A percentile compares a stretch with the other conserved stretches of the same genome.
These are phyloP conservation scores for Lindbergichthys nudifrons DNA, from an alignment of 2,797 vertebrate genomes.

Conservation along the genomic window DNA sequence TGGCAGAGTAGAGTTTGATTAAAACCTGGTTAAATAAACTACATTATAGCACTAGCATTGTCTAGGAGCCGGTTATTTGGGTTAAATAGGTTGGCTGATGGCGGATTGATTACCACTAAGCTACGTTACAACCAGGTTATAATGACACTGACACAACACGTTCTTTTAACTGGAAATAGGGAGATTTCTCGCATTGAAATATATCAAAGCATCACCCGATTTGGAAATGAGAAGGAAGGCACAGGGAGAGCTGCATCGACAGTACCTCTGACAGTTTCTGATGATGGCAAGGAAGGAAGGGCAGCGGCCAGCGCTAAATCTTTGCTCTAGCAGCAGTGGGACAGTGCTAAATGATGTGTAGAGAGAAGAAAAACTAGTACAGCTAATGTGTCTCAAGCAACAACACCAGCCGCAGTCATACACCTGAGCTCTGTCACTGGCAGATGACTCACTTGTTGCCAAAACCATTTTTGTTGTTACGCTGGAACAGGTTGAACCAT, in stretches of 20 bases:
- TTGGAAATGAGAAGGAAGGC: conserved; percentile 81
- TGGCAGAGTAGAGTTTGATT: conserved; percentile 52
- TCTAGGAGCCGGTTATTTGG: conserved; percentile 51
- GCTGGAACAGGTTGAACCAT: conserved; percentile 38
- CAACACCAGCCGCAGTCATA: conserved; percentile 47
- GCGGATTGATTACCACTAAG: conserved; percentile 55
- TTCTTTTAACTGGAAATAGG: conserved; percentile 36
- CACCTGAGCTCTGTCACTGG: conserved; percentile 42
- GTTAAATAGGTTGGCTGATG: conserved; percentile 46
- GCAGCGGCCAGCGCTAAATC: conserved; percentile 78
- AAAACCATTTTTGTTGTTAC: conserved; percentile 26
- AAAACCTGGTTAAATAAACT: conserved; percentile 52
- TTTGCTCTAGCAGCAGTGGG: conserved; percentile 68
- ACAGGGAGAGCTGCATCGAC: conserved; percentile 77
- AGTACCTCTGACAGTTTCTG: conserved; percentile 50
- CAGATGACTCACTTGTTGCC: conserved; percentile 21
- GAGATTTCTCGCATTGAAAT: conserved; percentile 41
- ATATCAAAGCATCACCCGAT: conserved; percentile 23
- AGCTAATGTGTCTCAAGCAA: conserved; percentile 50
- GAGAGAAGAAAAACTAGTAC: conserved; percentile 41
- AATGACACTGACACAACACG: conserved; percentile 52
- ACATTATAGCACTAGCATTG: conserved; percentile 45
- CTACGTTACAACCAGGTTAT: conserved; percentile 41
- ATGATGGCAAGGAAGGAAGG: conserved; percentile 53
- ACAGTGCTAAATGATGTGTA: conserved; percentile 56